Evolutionary conservation across 2,113 vertebrate genomes (phyloP), one percentile per base, ranked within the genome.

Genomic region (Lagopus muta): DNA sequence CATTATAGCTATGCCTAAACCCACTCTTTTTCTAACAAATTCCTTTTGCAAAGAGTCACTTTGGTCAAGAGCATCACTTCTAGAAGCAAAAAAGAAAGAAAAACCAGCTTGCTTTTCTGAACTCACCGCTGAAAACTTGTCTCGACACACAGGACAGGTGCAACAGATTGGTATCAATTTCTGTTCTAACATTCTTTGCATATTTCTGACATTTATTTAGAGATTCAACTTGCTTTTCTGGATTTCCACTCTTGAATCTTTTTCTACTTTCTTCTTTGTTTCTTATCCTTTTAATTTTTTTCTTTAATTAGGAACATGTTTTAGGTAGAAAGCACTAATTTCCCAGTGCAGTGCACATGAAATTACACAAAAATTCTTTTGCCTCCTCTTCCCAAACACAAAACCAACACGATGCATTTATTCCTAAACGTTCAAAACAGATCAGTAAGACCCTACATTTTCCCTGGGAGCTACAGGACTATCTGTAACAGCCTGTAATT

Each of bases 261-360:
- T 19, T 48, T 20, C 52, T 11, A n/a, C 11, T 36, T 61, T 25
- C 24, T 16, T 74, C 32, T 32, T 21, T 81, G 86, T 9, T 5
- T 32, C 28, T 47, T 7, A 7, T 36, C 18, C 10, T 25, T 27
- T 38, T 38, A 10, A 22, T n/a, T 19, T 57, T 58, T 54, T 83
- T 91, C 36, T 82, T 64, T 22, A 34, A 32, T 65, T 67, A 65
- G 85, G 87, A 93, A 90, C 85, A 93, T 71, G 55, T 77, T 95
- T 94, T 86, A 92, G 88, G 89, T 62, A 89, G 93, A 17, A 64
- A 94, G 88, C 81, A 90, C 87, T 77, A 90, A 96, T 96, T 96
- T 96, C 91, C 93, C 90, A 91, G 95, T 57, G 78, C 82, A 80
- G 43, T 83, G 92, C 94, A 95, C 69, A 47, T 92, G 92, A 93